These are phyloP conservation scores for Alligator sinensis DNA, from an alignment of 2,113 vertebrate genomes.

Conservation along the genomic window DNA sequence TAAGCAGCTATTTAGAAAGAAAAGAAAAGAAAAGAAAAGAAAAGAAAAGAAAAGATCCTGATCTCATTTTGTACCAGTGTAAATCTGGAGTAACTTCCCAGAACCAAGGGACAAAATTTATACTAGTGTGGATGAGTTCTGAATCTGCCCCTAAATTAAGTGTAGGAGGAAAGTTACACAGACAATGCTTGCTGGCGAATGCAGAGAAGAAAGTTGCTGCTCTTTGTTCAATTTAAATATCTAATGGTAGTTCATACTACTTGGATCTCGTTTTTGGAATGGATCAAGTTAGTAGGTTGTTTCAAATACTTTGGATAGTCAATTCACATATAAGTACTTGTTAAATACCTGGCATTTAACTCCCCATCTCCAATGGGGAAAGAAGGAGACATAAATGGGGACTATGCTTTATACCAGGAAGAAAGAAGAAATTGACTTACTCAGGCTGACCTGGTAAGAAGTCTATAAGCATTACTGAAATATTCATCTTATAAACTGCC, in stretches of 20 bases:
- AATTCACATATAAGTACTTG: accelerated
- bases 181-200: not conserved
- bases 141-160: not conserved
- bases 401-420: not conserved
- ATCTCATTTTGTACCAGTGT: not conserved
- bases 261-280: not conserved
- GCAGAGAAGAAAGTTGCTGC: not conserved
- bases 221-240: not conserved
- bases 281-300: not conserved
- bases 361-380: not conserved
- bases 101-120: not conserved
- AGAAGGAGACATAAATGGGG: not conserved
- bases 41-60: not conserved
- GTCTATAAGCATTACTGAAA: not conserved
- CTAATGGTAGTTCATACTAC: not conserved
- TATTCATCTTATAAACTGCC: not conserved
- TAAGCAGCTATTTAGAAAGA: not conserved
- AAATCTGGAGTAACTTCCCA: not conserved
- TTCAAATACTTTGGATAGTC: not conserved
- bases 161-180: not conserved
- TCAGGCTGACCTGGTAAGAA: not conserved
- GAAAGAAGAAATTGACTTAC: not conserved
- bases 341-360: not conserved
- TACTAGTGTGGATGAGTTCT: not conserved
- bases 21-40: not conserved